Conservation (phyloP, 2,797 vertebrate species). For the Leptodactylus fallax region DNA sequence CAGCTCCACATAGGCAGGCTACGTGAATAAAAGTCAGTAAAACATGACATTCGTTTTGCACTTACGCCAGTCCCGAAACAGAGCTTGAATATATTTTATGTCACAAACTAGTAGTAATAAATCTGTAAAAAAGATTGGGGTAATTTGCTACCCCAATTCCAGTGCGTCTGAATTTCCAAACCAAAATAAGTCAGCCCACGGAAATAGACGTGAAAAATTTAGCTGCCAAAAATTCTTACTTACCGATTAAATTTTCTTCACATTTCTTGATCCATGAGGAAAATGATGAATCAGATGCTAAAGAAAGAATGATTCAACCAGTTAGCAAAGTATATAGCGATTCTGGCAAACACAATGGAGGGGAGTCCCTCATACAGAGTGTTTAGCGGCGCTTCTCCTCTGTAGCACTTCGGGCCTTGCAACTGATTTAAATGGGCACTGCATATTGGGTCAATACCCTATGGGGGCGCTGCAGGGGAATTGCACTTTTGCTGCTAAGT, state of each 20-base stretch:
- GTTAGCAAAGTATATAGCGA: no score
- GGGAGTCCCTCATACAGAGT: no score
- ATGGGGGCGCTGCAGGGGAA: no score
- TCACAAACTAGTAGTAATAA: background rate
- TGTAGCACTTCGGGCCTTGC: no score
- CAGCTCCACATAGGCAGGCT: background rate
- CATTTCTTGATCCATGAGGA: slow-evolving; percentile 88
- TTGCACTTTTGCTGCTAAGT: no score
- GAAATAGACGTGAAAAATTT: background rate
- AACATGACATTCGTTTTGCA: no score
- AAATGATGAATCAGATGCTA: slow-evolving; percentile 84
- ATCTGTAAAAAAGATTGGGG: background rate
- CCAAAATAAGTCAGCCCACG: background rate
- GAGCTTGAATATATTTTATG: background rate
- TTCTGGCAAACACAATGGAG: no score
- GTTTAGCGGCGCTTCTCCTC: no score
- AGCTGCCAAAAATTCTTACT: slow-evolving; percentile 66
- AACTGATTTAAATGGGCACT: no score
- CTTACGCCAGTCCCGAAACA: background rate
- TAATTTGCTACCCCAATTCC: background rate
- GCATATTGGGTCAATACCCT: no score
- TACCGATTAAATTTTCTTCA: slow-evolving; percentile 85
- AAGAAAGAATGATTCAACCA: slow-evolving; percentile 42
- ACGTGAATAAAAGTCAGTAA: background rate
- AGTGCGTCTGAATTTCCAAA: background rate